These are phyloP conservation scores for Danionella cerebrum DNA, from an alignment of 2,113 vertebrate genomes.

Conservation along the genomic window DNA sequence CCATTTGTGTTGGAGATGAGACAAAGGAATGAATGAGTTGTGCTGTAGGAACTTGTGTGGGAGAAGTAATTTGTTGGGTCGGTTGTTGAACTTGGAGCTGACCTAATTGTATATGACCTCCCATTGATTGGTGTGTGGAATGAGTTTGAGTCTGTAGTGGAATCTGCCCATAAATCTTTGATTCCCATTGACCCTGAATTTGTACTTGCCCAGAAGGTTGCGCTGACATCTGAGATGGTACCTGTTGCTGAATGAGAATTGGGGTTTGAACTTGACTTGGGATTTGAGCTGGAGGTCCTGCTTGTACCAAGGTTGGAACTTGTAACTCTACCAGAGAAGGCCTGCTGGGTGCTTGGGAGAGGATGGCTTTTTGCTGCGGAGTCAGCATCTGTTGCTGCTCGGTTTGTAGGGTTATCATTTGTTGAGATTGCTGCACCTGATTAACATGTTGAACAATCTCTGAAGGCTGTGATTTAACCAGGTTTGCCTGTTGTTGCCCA, in stretches of 20 bases:
- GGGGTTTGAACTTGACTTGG: constrained; percentile 33
- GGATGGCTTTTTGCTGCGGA: constrained; percentile 52
- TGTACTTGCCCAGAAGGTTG: constrained; percentile 23
- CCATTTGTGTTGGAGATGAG: constrained; percentile 19
- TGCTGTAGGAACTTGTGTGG: constrained; percentile 27
- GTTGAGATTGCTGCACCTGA: constrained; percentile 40
- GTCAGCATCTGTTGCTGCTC: constrained; percentile 43
- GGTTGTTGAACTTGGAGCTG: constrained; percentile 46
- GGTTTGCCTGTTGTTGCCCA: constrained; percentile 5
- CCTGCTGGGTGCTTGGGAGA: constrained; percentile 40
- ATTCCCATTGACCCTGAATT: constrained; percentile 46
- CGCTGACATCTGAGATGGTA: constrained; percentile 8
- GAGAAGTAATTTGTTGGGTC: constrained; percentile 32
- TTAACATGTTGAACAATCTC: constrained; percentile 33
- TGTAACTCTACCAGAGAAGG: constrained; percentile 45
- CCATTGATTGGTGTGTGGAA: constrained; percentile 21
- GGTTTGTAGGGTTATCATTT: constrained; percentile 29
- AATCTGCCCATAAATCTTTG: constrained; percentile 41
- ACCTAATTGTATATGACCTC: constrained; percentile 41
- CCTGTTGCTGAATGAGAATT: constrained; percentile 24
- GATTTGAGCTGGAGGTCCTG: constrained; percentile 42
- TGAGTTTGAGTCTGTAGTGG: constrained; percentile 45
- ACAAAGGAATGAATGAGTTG: constrained; percentile 46
- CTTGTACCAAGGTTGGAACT: constrained; percentile 36
- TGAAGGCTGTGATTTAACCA: constrained; percentile 1